Base-by-base conservation (phyloP, 1,140 invertebrate species). In the Halictus rubicundus region DNA sequence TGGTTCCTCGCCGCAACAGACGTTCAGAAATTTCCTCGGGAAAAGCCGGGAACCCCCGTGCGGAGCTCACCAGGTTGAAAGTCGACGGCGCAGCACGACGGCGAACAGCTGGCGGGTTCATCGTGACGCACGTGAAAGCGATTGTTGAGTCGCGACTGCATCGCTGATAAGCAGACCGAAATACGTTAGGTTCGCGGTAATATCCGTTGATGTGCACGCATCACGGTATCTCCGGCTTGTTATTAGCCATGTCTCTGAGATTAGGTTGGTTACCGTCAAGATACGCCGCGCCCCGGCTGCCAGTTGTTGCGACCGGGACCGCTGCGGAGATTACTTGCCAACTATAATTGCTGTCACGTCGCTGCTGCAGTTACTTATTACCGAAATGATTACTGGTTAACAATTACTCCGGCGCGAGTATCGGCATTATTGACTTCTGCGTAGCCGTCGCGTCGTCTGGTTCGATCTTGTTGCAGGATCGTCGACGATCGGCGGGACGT, bases 301-400 rank as follows among this genome's bases (percentile, higher is more conserved):
- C 49, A 23, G 65, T 59, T 59, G 74, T 60, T 78, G 16, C 12
- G 25, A 27, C 68, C 25, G 37, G 16, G 25, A 25, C 74, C 61
- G 71, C 66, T 39, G 39, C 61, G 70, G 60, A 79, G 78, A 79
- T 79, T 79, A 68, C 63, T 63, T 63, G 52, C 52, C n/a, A 68
- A 79, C 78, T 79, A 49, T 79, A 79, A 79, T 79, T 79, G 61
- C 71, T 39, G 63, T 79, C 74, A 66, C 78, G 78, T 68, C 78
- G 78, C 65, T 23, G 46, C 76, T 25, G 60, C 68, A 57, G 65
- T 78, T 78, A 78, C 49, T 21, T 60, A 64, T 78, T 72, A 72
- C 68, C 60, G 6, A 72, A 78, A 78, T 72, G 60, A 78, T 78
- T 72, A 59, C 59, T 25, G 49, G 59, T 19, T 77, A 61, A 59